Evolutionary conservation across 2,888 invertebrate genomes (phyloP), one percentile per base, ranked within the genome.

Genomic region (Ditula angustiorana): DNA sequence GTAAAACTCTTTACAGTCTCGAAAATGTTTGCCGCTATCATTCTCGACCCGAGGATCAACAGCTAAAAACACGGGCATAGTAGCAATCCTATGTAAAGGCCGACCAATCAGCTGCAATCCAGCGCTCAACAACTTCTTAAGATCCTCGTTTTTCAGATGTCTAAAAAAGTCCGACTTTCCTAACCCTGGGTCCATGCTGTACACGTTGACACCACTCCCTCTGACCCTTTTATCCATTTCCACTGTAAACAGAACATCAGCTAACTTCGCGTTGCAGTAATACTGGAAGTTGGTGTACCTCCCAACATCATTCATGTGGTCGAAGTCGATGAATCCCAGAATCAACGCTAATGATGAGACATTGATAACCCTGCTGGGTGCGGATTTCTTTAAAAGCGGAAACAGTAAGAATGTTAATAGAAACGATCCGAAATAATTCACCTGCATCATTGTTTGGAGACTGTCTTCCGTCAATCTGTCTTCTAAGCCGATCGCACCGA

Each of bases 101-200:
- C 86, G 75, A 0, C 87, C 88, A 33, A 85, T 71, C 35, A 67
- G 69, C 23, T 73, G 53, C 30, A 88, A 68, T 0, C 75, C 83
- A 21, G 60, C 37, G 66, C 81, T 85, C 0, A 87, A 63, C 2
- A 78, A 41, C 5, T 65, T 71, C 55, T 73, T 80, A 49, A 80
- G 67, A 3, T 70, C 49, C 0, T 73, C 69, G 44, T 71, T 79
- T 0, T 80, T 76, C 1, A 74, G 75, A 67, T 86, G 95, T 53
- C 96, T 94, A 94, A 96, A 97, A 60, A 97, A 96, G 26, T 95
- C 95, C 0, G 96, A 95, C 78, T 96, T 95, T 50, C 96, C 95
- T 86, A 96, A 93, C 5, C 97, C 97, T 0, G 97, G 98, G 88
- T 97, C 97, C 75, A 97, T 92, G 73, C 96, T 97, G 81, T 97